A percentile compares a stretch with the other conserved stretches of the same genome.
phyloP scores from a whole-genome alignment of 2,888 invertebrate genomes.

The Tinea pellionella region DNA sequence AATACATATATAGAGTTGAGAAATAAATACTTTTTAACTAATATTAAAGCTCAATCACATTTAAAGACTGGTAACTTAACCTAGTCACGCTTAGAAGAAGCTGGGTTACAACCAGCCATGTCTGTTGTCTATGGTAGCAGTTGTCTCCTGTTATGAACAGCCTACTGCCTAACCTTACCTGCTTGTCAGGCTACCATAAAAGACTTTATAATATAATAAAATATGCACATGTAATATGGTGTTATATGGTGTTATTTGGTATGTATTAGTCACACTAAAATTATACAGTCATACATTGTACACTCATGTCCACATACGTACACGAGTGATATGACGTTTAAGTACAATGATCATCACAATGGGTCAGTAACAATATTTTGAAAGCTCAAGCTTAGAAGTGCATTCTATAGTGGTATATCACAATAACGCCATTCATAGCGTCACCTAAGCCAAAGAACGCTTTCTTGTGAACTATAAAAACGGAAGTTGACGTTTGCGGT shows the following conservation, averaged over 20 bases:
- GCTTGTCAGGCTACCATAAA: too few relatives aligned
- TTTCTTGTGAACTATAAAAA: slow-evolving; percentile 30
- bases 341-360: slow-evolving; percentile 32
- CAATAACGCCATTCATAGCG: slow-evolving; percentile 29
- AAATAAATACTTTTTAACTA: too few relatives aligned
- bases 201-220: too few relatives aligned
- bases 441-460: slow-evolving; percentile 20
- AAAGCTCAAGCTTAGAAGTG: slow-evolving; percentile 36
- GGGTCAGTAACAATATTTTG: slow-evolving; percentile 43
- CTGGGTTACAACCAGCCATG: too few relatives aligned
- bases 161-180: too few relatives aligned
- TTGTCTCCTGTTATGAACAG: too few relatives aligned
- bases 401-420: slow-evolving; percentile 27
- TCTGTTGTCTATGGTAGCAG: too few relatives aligned
- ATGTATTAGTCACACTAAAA: not conserved
- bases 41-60: too few relatives aligned
- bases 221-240: too few relatives aligned
- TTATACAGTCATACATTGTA: not conserved
- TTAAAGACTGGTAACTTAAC: too few relatives aligned
- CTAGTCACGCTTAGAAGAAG: too few relatives aligned
- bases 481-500: slow-evolving; percentile 47
- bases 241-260: not conserved
- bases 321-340: slow-evolving; percentile 20
- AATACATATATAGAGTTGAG: slow-evolving; percentile 21
- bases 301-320: slow-evolving; percentile 2